Evolutionary conservation across 2,113 vertebrate species (phyloP).

Genomic region (Fukomys damarensis): DNA sequence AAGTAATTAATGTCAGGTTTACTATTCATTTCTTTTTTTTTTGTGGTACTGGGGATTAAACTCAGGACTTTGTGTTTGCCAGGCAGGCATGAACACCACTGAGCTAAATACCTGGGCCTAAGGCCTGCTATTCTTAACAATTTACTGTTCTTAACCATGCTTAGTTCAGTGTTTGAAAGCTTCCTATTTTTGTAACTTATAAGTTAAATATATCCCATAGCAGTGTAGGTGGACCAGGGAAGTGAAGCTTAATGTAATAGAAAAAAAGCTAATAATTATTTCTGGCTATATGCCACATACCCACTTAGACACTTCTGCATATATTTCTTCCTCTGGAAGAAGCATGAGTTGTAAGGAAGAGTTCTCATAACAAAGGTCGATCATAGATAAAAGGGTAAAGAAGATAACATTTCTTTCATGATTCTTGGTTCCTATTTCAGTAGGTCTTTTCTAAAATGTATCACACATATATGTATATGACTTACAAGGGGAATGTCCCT

Average conservation of each 20-base stretch:
- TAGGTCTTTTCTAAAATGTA: neutral
- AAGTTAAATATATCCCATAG: neutral
- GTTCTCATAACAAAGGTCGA: neutral
- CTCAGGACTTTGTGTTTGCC: too few species aligned
- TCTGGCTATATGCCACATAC: neutral
- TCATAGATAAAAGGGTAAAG: neutral
- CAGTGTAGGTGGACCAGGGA: neutral
- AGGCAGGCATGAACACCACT: too few species aligned
- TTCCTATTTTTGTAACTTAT: neutral
- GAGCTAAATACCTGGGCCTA: too few species aligned
- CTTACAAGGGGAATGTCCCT: neutral
- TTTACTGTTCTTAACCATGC: neutral
- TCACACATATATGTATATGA: too few species aligned
- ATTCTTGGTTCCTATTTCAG: too few species aligned
- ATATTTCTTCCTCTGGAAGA: constrained; percentile 21
- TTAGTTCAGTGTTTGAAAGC: neutral
- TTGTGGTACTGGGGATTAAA: too few species aligned
- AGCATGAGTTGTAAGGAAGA: neutral
- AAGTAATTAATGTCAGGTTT: neutral
- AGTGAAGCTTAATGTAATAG: neutral
- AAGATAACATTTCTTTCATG: neutral
- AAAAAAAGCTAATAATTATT: neutral
- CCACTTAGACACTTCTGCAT: neutral
- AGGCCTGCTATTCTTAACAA: too few species aligned
- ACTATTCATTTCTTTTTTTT: too few species aligned